These are phyloP conservation scores for Corythornis madagascariensis DNA, from an alignment of 2,113 vertebrate genomes.

Conservation along the genomic window DNA sequence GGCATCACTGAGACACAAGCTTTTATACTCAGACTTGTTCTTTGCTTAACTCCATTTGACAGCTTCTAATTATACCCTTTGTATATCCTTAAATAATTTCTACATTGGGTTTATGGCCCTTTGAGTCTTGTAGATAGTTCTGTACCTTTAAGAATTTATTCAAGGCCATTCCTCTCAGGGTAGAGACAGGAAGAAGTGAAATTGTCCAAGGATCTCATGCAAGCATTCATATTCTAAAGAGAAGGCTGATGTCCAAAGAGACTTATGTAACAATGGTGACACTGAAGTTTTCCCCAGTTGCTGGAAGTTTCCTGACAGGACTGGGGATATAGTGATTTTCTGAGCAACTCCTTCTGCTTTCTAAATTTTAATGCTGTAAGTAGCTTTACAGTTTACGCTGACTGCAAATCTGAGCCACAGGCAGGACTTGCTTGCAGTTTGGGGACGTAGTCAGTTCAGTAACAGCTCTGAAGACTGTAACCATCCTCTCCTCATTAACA, in stretches of 20 bases:
- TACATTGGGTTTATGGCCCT: not conserved
- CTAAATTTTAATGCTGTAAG: not conserved
- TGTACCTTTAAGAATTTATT: not conserved
- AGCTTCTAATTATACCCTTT: not conserved
- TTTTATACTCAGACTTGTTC: not conserved
- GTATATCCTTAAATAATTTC: not conserved
- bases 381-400: slow-evolving; percentile 61
- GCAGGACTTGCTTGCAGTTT: slow-evolving; percentile 78
- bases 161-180: not conserved
- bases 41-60: not conserved
- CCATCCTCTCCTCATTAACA: slow-evolving; percentile 65
- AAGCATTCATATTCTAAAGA: not conserved
- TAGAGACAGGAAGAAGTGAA: not conserved
- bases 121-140: not conserved
- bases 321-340: not conserved
- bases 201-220: not conserved
- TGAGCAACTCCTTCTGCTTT: not conserved
- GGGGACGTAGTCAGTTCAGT: slow-evolving; percentile 71
- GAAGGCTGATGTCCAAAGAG: not conserved
- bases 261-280: not conserved
- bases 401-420: slow-evolving; percentile 63
- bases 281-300: not conserved
- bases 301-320: not conserved
- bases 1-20: not conserved
- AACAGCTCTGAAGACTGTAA: slow-evolving; percentile 53